These are phyloP conservation scores for Brachylomia viminalis DNA, from an alignment of 2,888 invertebrate species.

Conservation along the genomic window DNA sequence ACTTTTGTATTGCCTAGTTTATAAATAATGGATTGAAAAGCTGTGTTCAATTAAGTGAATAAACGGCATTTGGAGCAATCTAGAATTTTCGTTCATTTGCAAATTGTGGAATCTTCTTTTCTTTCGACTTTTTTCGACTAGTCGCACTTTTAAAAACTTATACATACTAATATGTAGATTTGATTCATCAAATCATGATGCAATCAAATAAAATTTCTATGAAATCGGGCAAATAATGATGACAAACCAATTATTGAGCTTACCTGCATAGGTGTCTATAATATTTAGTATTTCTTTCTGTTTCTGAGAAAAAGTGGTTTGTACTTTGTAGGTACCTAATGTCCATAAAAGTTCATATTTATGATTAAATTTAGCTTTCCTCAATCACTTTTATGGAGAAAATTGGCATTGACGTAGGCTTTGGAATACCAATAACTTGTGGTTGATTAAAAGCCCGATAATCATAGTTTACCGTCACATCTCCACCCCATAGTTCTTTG, in stretches of 20 bases:
- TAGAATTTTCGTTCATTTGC: not conserved
- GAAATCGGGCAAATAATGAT: not conserved
- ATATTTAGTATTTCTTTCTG: not conserved
- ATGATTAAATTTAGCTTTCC: slow-evolving; percentile 1
- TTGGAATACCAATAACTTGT: not conserved
- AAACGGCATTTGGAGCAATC: slow-evolving; percentile 1
- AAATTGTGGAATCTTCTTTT: not conserved
- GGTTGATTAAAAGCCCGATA: slow-evolving; percentile 3
- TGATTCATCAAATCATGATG: slow-evolving; percentile 45
- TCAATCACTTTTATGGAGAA: not conserved
- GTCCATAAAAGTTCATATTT: not conserved
- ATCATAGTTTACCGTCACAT: slow-evolving; percentile 34
- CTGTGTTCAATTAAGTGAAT: slow-evolving; percentile 1
- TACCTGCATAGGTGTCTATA: not conserved
- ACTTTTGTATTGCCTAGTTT: slow-evolving; percentile 50
- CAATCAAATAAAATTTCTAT: slow-evolving; percentile 21
- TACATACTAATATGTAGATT: slow-evolving; percentile 9
- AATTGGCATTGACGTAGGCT: not conserved
- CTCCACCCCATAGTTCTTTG: slow-evolving; percentile 70
- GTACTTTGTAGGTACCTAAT: not conserved
- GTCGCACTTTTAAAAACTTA: not conserved
- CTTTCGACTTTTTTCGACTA: not conserved
- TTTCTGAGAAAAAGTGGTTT: not conserved
- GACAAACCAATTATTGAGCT: not conserved
- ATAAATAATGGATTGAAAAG: slow-evolving; percentile 56